These are phyloP conservation scores for Teleiodes luculella DNA, from an alignment of 2,888 invertebrate genomes.

Conservation along the genomic window DNA sequence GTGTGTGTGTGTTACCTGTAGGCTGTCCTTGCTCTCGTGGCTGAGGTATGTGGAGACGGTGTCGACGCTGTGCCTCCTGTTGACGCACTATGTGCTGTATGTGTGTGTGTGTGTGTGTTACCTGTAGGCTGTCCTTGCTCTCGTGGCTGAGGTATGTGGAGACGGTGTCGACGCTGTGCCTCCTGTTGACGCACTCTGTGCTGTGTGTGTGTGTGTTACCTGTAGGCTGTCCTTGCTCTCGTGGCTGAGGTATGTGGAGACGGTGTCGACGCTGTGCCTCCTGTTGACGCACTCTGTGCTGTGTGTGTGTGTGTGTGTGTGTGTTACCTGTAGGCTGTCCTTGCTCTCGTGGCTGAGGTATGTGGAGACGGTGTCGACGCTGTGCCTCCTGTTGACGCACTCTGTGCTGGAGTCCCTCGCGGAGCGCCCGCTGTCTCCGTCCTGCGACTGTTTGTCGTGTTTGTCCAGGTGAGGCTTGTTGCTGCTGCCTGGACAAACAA, in stretches of 20 bases:
- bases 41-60: too few species aligned
- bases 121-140: conserved; percentile 83
- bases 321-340: conserved; percentile 74
- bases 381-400: conserved; percentile 89
- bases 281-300: background rate
- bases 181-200: conserved; percentile 49
- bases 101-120: conserved; percentile 20
- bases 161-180: conserved; percentile 92
- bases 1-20: background rate
- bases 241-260: too few species aligned
- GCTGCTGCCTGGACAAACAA: conserved; percentile 58
- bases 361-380: conserved; percentile 92
- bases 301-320: background rate
- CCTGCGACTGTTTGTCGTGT: background rate
- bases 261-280: too few species aligned
- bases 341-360: conserved; percentile 90
- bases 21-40: too few species aligned
- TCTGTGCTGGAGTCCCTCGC: conserved; percentile 79
- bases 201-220: conserved; percentile 29
- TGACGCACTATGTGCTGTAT: background rate
- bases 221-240: too few species aligned
- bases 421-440: background rate
- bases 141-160: conserved; percentile 93
- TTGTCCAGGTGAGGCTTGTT: conserved; percentile 29
- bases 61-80: background rate